phyloP scores from a whole-genome alignment of 2,797 vertebrate genomes.

The Cyprinella venusta region DNA sequence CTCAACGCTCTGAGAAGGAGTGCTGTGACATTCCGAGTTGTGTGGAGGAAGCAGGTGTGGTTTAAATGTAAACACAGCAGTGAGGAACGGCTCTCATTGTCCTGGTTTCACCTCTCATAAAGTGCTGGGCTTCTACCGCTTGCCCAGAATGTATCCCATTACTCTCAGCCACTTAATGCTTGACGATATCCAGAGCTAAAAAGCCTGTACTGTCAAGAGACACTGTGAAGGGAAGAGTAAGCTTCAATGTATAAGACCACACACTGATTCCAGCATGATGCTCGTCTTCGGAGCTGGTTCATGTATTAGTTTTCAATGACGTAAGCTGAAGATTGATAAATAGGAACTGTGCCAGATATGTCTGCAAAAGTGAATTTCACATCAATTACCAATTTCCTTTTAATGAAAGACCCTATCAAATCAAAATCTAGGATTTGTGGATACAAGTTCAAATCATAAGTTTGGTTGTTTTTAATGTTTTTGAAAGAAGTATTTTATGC shows the following conservation, averaged over 20 bases:
- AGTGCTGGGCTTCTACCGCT: constrained; percentile 42
- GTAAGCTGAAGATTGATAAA: constrained; percentile 4
- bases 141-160: constrained; percentile 59
- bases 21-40: constrained; percentile 38
- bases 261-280: constrained; percentile 46
- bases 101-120: constrained; percentile 60
- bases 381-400: not conserved
- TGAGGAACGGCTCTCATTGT: constrained; percentile 56
- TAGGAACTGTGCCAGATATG: constrained; percentile 1
- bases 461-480: not conserved
- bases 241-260: constrained; percentile 35
- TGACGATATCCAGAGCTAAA: constrained; percentile 54
- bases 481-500: not conserved
- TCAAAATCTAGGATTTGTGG: not conserved
- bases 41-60: constrained; percentile 60
- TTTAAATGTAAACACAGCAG: constrained; percentile 59
- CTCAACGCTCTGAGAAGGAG: constrained; percentile 15
- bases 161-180: constrained; percentile 60
- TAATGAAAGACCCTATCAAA: not conserved
- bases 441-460: not conserved
- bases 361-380: not conserved
- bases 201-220: constrained; percentile 57
- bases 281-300: constrained; percentile 27
- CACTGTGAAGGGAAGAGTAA: constrained; percentile 46
- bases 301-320: constrained; percentile 35